Percentiles rank a stretch among this genome's conserved stretches.
These are phyloP conservation scores for Clanis bilineata DNA, from an alignment of 2,888 invertebrate species.

Conservation along the genomic window DNA sequence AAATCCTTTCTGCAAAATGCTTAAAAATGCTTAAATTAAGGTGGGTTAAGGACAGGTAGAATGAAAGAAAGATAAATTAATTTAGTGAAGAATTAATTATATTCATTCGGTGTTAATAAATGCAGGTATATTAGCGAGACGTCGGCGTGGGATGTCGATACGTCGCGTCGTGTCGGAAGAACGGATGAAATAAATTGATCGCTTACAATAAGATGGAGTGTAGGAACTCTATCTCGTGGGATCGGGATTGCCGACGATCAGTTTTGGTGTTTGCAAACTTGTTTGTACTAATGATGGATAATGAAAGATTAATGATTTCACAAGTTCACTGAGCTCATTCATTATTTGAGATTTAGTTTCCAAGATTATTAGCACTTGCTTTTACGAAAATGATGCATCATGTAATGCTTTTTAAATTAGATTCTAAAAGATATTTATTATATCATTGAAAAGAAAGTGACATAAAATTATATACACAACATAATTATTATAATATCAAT, in stretches of 20 bases:
- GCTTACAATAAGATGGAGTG: slow-evolving; percentile 60
- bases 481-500: too few species aligned
- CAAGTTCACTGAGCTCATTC: slow-evolving; percentile 4
- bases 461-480: too few species aligned
- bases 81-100: neutral
- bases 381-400: too few species aligned
- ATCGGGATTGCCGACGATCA: slow-evolving; percentile 42
- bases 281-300: slow-evolving; percentile 65
- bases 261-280: slow-evolving; percentile 56
- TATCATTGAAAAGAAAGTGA: too few species aligned
- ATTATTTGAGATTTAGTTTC: slow-evolving; percentile 13
- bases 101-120: neutral
- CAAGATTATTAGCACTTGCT: neutral
- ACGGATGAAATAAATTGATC: slow-evolving; percentile 64
- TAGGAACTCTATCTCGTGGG: slow-evolving; percentile 63
- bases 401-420: too few species aligned
- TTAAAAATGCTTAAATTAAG: too few species aligned
- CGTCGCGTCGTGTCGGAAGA: slow-evolving; percentile 58
- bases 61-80: too few species aligned
- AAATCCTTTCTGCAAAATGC: too few species aligned
- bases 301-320: slow-evolving; percentile 46
- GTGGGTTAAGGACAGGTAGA: too few species aligned
- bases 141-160: slow-evolving; percentile 25
- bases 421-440: too few species aligned
- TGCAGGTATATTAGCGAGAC: slow-evolving; percentile 12